Percentiles rank a stretch among this genome's conserved stretches.
phyloP scores from a whole-genome alignment of 2,797 vertebrate species.

The Channa striata region DNA sequence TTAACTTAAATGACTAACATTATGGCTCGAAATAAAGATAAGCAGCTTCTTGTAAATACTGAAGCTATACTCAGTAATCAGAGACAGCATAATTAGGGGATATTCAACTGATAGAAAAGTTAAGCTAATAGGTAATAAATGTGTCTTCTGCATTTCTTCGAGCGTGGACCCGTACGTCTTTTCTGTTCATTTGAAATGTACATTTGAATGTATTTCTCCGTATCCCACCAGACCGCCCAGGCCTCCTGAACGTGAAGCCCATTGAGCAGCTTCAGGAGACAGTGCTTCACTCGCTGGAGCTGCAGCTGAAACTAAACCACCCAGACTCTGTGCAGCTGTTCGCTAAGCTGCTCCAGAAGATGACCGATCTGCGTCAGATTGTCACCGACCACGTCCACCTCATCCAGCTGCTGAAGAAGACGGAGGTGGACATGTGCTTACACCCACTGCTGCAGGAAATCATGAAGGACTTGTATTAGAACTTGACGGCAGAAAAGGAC shows the following conservation, averaged over 20 bases:
- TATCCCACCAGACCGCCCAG: slow-evolving; percentile 90
- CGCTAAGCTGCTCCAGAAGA: slow-evolving; percentile 98
- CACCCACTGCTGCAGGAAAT: slow-evolving; percentile 98
- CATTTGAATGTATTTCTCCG: background rate
- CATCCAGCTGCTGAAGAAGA: slow-evolving; percentile 95
- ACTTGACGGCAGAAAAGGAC: slow-evolving; percentile 1
- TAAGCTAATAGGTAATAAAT: background rate
- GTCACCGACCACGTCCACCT: slow-evolving; percentile 96
- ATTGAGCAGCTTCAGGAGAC: slow-evolving; percentile 98
- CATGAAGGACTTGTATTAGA: slow-evolving; percentile 95
- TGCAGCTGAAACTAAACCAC: slow-evolving; percentile 96
- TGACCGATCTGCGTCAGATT: slow-evolving; percentile 98
- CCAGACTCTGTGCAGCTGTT: slow-evolving; percentile 96
- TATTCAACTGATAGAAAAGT: slow-evolving; percentile 3
- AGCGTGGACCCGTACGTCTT: too few species aligned
- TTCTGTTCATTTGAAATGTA: background rate
- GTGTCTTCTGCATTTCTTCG: background rate
- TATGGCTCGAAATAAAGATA: slow-evolving; percentile 59
- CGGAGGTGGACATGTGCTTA: slow-evolving; percentile 93
- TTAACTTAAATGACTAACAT: slow-evolving; percentile 67
- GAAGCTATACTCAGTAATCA: background rate
- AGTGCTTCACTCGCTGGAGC: slow-evolving; percentile 94
- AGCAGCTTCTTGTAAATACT: slow-evolving; percentile 8
- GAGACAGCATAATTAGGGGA: too few species aligned
- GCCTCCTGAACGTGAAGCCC: slow-evolving; percentile 96